These are phyloP conservation scores for Acrocephalus arundinaceus DNA, from an alignment of 2,113 vertebrate species.

Conservation along the genomic window DNA sequence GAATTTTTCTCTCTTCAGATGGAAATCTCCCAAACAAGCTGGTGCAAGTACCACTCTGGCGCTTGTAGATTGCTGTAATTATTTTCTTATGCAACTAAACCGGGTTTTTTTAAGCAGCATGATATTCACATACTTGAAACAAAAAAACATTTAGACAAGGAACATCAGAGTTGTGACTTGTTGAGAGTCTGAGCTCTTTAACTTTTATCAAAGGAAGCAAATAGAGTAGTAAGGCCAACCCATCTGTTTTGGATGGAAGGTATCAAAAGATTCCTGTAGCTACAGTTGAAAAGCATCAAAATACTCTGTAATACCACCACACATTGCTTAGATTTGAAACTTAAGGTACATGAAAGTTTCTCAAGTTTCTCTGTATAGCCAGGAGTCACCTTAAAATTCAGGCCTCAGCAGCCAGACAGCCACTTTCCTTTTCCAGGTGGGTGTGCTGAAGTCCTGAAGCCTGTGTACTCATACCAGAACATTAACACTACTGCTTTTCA, in stretches of 20 bases:
- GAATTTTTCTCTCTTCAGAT: not conserved
- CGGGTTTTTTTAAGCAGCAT: not conserved
- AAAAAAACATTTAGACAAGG: conserved; percentile 26
- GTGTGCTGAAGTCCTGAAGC: conserved; percentile 15
- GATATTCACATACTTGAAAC: not conserved
- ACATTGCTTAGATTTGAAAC: not conserved
- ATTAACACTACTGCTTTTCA: conserved; percentile 72
- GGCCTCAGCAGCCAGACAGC: not conserved
- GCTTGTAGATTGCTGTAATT: not conserved
- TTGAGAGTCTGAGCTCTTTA: not conserved
- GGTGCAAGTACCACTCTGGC: not conserved
- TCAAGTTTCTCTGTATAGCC: not conserved
- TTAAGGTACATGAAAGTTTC: not conserved
- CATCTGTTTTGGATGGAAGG: conserved; percentile 2
- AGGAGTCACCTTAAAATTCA: not conserved
- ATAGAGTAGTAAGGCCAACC: not conserved
- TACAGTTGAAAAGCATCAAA: not conserved
- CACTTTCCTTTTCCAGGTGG: conserved; percentile 29
- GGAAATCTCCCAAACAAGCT: not conserved
- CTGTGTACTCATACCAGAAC: conserved; percentile 52
- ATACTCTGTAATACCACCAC: not conserved
- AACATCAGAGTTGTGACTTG: conserved; percentile 1
- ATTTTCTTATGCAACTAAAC: conserved; percentile 29
- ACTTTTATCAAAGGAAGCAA: conserved; percentile 12
- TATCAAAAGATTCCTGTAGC: not conserved